A percentile compares a stretch with the other conserved stretches of the same genome.
These are phyloP conservation scores for Drosophila hamatofila DNA, from an alignment of 2,888 invertebrate genomes.

Conservation along the genomic window DNA sequence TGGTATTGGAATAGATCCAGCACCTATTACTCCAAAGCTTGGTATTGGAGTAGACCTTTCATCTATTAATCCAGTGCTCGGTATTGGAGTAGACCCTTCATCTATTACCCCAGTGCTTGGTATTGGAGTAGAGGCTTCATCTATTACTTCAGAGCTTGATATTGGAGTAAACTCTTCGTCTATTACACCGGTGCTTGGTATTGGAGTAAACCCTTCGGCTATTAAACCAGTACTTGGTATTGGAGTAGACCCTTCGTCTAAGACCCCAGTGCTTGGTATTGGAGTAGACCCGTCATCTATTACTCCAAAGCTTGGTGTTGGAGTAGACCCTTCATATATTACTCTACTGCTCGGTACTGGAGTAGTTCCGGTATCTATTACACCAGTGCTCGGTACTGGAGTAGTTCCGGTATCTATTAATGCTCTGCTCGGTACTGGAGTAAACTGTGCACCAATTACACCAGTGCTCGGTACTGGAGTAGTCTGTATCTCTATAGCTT, in stretches of 20 bases:
- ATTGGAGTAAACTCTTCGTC: background rate
- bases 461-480: background rate
- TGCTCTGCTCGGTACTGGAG: background rate
- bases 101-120: background rate
- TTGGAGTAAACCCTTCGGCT: background rate
- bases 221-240: background rate
- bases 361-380: background rate
- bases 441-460: background rate
- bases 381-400: background rate
- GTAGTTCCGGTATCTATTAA: background rate
- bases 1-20: background rate
- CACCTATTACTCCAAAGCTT: background rate
- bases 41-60: background rate
- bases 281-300: background rate
- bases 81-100: background rate
- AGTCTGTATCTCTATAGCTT: background rate
- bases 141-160: background rate
- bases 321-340: background rate
- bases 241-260: background rate
- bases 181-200: background rate
- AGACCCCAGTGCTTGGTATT: background rate
- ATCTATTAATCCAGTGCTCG: background rate
- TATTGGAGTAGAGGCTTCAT: background rate
- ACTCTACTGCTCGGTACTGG: background rate
- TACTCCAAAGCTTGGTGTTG: background rate